Conservation (phyloP, 2,797 vertebrate species). For the Neostethus bicornis region DNA sequence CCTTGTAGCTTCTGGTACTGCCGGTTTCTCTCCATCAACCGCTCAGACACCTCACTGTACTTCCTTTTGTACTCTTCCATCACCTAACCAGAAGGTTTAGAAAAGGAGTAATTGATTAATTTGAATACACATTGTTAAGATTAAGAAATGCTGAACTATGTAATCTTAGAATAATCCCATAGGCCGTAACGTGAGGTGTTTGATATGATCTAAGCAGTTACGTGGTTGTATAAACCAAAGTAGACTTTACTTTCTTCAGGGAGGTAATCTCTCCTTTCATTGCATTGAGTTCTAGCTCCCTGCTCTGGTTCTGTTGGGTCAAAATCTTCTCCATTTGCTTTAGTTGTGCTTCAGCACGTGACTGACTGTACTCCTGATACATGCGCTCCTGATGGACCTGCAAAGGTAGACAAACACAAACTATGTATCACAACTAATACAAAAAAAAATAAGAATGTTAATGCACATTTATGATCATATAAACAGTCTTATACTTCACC, state of each 20-base stretch:
- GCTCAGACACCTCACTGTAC: constrained; percentile 89
- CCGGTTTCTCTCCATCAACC: constrained; percentile 89
- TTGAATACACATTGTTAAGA: background rate
- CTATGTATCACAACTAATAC: constrained; percentile 1
- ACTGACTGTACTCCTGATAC: constrained; percentile 88
- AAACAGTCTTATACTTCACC: constrained; percentile 64
- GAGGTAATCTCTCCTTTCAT: constrained; percentile 86
- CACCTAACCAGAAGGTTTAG: constrained; percentile 69
- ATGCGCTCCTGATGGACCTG: constrained; percentile 90
- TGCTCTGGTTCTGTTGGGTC: constrained; percentile 88
- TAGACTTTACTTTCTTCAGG: constrained; percentile 75
- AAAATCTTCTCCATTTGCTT: constrained; percentile 90
- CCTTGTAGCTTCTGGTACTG: constrained; percentile 91
- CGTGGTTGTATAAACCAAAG: background rate
- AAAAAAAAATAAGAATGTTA: too few relatives aligned
- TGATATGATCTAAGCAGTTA: background rate
- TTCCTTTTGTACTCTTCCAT: constrained; percentile 92
- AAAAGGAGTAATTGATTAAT: background rate
- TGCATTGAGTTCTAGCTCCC: constrained; percentile 84
- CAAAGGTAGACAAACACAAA: background rate
- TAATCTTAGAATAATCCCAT: background rate
- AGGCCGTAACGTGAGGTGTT: background rate
- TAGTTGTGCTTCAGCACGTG: constrained; percentile 83
- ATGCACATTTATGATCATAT: too few relatives aligned
- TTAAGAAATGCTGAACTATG: background rate